Base-by-base conservation (phyloP, 2,113 vertebrate species). In the Macquaria ambigua region DNA sequence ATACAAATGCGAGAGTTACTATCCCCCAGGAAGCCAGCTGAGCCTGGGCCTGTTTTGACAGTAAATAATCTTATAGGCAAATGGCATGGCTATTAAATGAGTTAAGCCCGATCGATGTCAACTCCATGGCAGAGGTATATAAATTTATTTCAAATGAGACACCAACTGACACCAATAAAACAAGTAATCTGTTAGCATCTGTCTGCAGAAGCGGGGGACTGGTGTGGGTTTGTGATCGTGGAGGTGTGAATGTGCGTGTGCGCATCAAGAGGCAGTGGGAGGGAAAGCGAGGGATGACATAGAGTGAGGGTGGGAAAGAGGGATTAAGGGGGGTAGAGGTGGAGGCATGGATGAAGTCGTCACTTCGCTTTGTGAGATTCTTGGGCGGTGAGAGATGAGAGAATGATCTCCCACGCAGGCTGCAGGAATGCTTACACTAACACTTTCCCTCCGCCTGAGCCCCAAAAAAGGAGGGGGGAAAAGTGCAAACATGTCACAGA, bases 21-120 rank as follows among this genome's bases (percentile, higher is more conserved):
- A 72, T 84, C 84, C 91, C 90, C 67, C 85, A 86, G 87, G 86
- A 87, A 84, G 74, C 87, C 74, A 61, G 88, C 74, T 71, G 73
- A 87, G 80, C 62, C 77, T 8, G 52, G 61, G 68, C 71, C 68
- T 87, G 73, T 89, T 88, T 82, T 89, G 91, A 93, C 92, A 90
- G 87, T 92, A 92, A 92, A 93, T 89, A 91, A 95, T 89, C 89
- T 93, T 89, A 93, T 91, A 90, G 90, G 87, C 86, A 92, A 94
- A 93, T 92, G 90, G 85, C 90, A 87, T 77, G 87, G 82, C 70
- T 90, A 84, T 93, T 95, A 93, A 93, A 94, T 94, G 89, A 94
- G 89, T 91, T 91, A 90, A 87, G 81, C 58, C 87, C 74, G 50
- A 95, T 95, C 89, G 84, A 95, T 93, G 92, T 88, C 87, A 84